Percentiles rank a stretch among this genome's conserved stretches.
These are phyloP conservation scores for Melanaphis sacchari DNA, from an alignment of 1,140 invertebrate species.

Conservation along the genomic window DNA sequence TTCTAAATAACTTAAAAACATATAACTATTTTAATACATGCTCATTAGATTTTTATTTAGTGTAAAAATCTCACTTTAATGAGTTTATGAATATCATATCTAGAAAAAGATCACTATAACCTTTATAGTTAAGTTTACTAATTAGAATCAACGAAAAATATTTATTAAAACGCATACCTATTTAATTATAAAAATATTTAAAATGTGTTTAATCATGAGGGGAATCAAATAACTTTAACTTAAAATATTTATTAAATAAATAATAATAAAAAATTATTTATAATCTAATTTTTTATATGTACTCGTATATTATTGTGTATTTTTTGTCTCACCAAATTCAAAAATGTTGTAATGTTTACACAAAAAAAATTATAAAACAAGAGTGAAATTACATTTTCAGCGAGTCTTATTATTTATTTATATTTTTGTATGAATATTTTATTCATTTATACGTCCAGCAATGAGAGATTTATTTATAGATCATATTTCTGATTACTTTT, in stretches of 20 bases:
- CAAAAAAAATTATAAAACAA: background rate
- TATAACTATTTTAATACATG: background rate
- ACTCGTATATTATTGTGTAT: background rate
- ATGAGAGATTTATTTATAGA: background rate
- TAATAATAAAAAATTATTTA: background rate
- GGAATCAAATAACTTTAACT: too few species aligned
- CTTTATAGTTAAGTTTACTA: background rate
- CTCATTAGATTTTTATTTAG: background rate
- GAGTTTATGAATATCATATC: background rate
- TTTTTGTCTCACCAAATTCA: background rate
- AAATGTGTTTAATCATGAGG: background rate
- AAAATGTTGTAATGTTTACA: background rate
- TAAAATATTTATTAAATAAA: background rate
- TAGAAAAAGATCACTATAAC: background rate
- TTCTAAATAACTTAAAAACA: background rate
- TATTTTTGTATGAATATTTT: constrained; percentile 9
- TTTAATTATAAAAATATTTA: background rate
- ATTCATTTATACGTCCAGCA: background rate
- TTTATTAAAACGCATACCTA: background rate
- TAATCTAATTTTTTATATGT: background rate
- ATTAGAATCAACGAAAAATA: background rate
- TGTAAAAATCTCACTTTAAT: background rate
- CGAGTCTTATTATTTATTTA: background rate
- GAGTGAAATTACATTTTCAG: background rate
- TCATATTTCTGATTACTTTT: background rate